These are phyloP conservation scores for Bradysia coprophila DNA, from an alignment of 1,140 invertebrate genomes.

Conservation along the genomic window DNA sequence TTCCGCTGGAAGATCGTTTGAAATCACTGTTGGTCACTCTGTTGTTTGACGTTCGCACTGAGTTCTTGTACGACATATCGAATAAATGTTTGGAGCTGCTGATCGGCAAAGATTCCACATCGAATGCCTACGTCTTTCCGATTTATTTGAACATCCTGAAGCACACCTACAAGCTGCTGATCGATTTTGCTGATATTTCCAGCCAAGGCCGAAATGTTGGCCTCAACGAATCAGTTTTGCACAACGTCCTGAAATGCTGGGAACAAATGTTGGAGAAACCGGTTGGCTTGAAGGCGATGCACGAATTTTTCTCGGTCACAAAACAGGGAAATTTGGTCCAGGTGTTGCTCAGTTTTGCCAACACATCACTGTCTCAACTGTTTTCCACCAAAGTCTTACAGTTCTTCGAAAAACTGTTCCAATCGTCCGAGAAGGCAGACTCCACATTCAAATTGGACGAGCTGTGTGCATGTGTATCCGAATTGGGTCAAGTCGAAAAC, in stretches of 20 bases:
- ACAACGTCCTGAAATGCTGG: constrained; percentile 42
- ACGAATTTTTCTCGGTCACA: constrained; percentile 52
- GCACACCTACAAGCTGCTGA: constrained; percentile 47
- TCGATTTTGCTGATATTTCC: constrained; percentile 30
- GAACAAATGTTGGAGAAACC: constrained; percentile 65
- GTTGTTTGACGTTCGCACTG: constrained; percentile 54
- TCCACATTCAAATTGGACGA: constrained; percentile 43
- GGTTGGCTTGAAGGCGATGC: constrained; percentile 59
- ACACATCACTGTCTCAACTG: constrained; percentile 40
- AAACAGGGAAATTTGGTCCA: constrained; percentile 42
- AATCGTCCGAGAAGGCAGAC: constrained; percentile 34
- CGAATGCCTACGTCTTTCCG: constrained; percentile 28
- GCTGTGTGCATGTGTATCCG: constrained; percentile 44
- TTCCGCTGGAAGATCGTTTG: constrained; percentile 9
- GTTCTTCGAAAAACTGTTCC: constrained; percentile 63
- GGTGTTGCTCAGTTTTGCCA: constrained; percentile 53
- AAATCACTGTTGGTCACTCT: constrained; percentile 44
- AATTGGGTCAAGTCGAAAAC: constrained; percentile 42
- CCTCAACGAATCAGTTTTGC: constrained; percentile 18
- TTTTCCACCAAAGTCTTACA: constrained; percentile 62
- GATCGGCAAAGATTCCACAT: constrained; percentile 35
- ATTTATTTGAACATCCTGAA: constrained; percentile 43
- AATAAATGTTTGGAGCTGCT: constrained; percentile 43
- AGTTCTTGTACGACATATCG: constrained; percentile 46
- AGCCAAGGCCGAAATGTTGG: constrained; percentile 5